Percentiles rank a stretch among this genome's conserved stretches.
Evolutionary conservation across 2,888 invertebrate genomes (phyloP).

Genomic region (Diaprepes abbreviatus): DNA sequence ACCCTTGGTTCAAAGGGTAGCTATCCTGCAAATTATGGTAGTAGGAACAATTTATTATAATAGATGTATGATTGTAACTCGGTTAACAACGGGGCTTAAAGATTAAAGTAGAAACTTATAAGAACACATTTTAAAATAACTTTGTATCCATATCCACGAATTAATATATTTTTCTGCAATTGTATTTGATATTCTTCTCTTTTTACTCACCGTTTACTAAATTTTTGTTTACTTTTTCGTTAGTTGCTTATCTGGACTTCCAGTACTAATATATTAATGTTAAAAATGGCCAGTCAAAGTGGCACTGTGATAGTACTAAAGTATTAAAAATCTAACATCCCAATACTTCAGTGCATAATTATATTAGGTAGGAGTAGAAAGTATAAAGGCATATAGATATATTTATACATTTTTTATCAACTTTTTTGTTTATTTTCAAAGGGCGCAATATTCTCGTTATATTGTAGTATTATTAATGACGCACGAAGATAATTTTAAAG

Average conservation of each 20-base stretch:
- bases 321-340: conserved; percentile 69
- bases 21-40: no score
- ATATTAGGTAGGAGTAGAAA: conserved; percentile 64
- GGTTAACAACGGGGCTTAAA: no score
- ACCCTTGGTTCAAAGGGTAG: no score
- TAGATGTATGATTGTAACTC: no score
- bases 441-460: conserved; percentile 53
- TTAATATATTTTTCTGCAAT: no score
- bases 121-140: no score
- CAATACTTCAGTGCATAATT: conserved; percentile 69
- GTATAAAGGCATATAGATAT: conserved; percentile 70
- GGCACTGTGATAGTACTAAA: conserved; percentile 69
- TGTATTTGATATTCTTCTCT: neutral
- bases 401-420: conserved; percentile 63
- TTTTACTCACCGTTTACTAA: neutral
- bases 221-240: neutral
- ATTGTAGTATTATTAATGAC: no score
- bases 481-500: no score
- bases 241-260: conserved; percentile 55
- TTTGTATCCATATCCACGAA: no score
- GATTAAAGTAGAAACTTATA: no score
- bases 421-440: conserved; percentile 59
- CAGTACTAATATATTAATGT: conserved; percentile 65
- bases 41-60: no score
- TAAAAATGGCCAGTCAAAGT: conserved; percentile 64